phyloP scores from a whole-genome alignment of 2,797 vertebrate genomes.

The Darevskia nairensis region DNA sequence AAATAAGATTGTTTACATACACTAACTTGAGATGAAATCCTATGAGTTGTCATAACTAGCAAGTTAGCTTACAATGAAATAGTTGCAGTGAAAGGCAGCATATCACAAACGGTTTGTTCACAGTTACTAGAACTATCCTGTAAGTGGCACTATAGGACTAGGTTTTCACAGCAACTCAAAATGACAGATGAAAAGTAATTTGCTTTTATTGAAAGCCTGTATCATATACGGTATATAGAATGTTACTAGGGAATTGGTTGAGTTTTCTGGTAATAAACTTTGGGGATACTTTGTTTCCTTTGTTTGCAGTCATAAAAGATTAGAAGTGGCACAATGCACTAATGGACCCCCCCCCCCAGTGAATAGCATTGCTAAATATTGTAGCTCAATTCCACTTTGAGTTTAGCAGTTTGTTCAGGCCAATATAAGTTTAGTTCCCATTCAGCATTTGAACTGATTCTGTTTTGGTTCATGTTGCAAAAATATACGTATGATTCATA shows the following conservation, averaged over 20 bases:
- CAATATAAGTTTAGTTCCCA: neutral
- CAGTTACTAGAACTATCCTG: constrained; percentile 50
- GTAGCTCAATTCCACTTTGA: neutral
- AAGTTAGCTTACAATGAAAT: neutral
- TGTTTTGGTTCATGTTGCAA: neutral
- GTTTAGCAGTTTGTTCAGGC: neutral
- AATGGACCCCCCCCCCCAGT: neutral
- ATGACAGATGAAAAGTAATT: neutral
- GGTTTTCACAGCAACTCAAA: neutral
- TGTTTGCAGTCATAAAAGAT: constrained; percentile 7
- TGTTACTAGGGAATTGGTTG: neutral
- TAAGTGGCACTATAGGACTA: constrained; percentile 71
- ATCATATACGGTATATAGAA: neutral
- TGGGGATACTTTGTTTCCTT: neutral
- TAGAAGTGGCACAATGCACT: neutral
- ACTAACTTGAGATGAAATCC: neutral
- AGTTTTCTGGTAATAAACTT: neutral
- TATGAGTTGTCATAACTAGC: neutral
- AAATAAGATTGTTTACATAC: neutral
- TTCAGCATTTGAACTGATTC: neutral
- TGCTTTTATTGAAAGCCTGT: neutral
- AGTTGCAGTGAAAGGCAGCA: neutral
- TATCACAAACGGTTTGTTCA: neutral
- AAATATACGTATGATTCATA: neutral
- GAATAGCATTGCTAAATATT: neutral